These are phyloP conservation scores for Gasterosteus nipponicus DNA, from an alignment of 2,113 vertebrate genomes.

Conservation along the genomic window DNA sequence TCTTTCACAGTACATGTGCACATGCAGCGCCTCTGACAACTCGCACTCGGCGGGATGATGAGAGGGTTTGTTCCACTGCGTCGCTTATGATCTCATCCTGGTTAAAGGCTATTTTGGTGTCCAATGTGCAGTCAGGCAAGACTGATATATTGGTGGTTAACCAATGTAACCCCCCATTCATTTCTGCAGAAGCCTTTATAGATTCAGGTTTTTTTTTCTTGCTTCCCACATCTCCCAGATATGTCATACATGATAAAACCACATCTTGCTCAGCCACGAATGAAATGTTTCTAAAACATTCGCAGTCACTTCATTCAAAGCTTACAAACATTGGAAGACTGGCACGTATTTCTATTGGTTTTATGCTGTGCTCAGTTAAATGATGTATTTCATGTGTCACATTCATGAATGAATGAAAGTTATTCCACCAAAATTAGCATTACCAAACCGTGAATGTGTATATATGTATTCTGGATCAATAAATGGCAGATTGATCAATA, in stretches of 20 bases:
- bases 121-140: slow-evolving; percentile 32
- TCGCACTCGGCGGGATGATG: slow-evolving; percentile 36
- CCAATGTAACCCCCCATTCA: slow-evolving; percentile 30
- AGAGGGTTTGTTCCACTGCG: slow-evolving; percentile 75
- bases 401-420: background rate
- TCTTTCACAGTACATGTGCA: slow-evolving; percentile 15
- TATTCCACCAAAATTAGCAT: background rate
- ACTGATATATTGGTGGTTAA: slow-evolving; percentile 66
- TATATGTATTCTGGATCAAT: background rate
- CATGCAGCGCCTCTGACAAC: slow-evolving; percentile 35
- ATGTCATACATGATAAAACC: slow-evolving; percentile 9
- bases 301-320: slow-evolving; percentile 2
- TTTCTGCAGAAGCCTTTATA: slow-evolving; percentile 42
- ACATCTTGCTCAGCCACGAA: slow-evolving; percentile 10
- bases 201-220: slow-evolving; percentile 3
- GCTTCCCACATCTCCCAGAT: slow-evolving; percentile 9
- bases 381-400: background rate
- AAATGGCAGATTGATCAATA: background rate
- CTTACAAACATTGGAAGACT: background rate
- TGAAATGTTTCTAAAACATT: background rate
- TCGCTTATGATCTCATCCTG: slow-evolving; percentile 71
- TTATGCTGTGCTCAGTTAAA: background rate
- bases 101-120: slow-evolving; percentile 54
- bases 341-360: background rate
- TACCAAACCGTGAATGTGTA: background rate